Conservation (phyloP, 37 sponge, comb jelly and placozoan species). For the Halisarca cf. caerulea region DNA sequence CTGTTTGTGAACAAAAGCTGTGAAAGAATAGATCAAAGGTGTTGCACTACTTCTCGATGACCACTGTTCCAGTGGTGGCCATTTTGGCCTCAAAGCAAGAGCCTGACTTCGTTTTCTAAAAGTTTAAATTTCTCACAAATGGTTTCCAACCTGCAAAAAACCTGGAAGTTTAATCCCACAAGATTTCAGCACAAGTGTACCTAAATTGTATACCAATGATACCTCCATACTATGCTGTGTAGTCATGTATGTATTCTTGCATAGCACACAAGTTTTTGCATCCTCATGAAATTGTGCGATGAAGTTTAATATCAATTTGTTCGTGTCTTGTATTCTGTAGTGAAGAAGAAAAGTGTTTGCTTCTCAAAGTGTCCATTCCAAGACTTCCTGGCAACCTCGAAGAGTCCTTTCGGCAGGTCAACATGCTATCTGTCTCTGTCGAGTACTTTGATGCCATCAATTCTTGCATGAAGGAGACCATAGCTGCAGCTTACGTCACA, state of each 20-base stretch:
- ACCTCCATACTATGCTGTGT: not conserved
- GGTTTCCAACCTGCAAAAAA: no score
- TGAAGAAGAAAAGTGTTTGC: conserved; percentile 85
- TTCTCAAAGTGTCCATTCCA: conserved; percentile 54
- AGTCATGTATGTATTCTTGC: no score
- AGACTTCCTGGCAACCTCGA: not conserved
- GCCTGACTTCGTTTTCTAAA: no score
- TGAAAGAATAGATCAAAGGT: no score
- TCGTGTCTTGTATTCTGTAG: conserved; percentile 35
- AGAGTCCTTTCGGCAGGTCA: not conserved
- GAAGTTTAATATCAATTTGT: not conserved
- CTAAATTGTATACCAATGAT: no score
- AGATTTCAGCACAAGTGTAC: no score
- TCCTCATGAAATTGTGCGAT: not conserved
- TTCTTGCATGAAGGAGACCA: conserved; percentile 20
- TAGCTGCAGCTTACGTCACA: conserved; percentile 31
- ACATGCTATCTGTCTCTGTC: conserved; percentile 50
- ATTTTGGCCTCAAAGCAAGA: no score
- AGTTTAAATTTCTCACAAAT: no score
- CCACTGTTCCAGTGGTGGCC: no score
- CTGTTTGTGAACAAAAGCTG: no score
- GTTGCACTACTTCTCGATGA: no score
- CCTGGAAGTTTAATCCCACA: no score
- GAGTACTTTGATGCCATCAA: conserved; percentile 74
- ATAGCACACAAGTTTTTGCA: not conserved